Base-by-base conservation (phyloP, 2,888 invertebrate genomes). In the Tinea semifulvella region DNA sequence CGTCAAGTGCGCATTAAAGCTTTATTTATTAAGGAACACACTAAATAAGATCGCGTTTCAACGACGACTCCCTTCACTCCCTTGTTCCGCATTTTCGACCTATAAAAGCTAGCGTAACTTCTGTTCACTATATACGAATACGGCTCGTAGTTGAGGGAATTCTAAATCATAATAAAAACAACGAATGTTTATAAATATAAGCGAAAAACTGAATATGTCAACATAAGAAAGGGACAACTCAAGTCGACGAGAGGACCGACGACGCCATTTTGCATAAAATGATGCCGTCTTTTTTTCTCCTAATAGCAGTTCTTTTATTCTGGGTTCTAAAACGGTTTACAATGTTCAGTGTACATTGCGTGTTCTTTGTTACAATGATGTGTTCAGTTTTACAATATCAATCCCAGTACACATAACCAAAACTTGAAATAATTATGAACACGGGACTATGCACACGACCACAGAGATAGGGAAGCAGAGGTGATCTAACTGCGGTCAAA, bases 251-350 rank as follows among this genome's bases (percentile, higher is more conserved):
- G 54, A 63, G n/a, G n/a, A n/a, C n/a, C n/a, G n/a, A 48, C 59
- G 76, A 76, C 75, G 77, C 77, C 77, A 79, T 77, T 63, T 73
- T 69, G 8, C 22, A 8, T 31, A 22, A 40, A 40, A 20, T 22
- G 11, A 38, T 38, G 40, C 40, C 22, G 40, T 40, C 40, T 40
- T 40, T 40, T 40, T 40, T 40, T 40, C 40, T 22, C 40, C 20
- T 14, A n/a, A 4, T 5, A 31, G 25, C 31, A n/a, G n/a, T n/a
- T n/a, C n/a, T n/a, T n/a, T n/a, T n/a, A n/a, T n/a, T n/a, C n/a
- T n/a, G n/a, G n/a, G n/a, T n/a, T n/a, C n/a, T n/a, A n/a, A n/a
- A n/a, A n/a, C n/a, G n/a, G n/a, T n/a, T n/a, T n/a, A n/a, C n/a
- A n/a, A n/a, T n/a, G n/a, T n/a, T n/a, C n/a, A n/a, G n/a, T n/a